phyloP scores from a whole-genome alignment of 2,888 invertebrate genomes.

The Caenorhabditis drosophilae region DNA sequence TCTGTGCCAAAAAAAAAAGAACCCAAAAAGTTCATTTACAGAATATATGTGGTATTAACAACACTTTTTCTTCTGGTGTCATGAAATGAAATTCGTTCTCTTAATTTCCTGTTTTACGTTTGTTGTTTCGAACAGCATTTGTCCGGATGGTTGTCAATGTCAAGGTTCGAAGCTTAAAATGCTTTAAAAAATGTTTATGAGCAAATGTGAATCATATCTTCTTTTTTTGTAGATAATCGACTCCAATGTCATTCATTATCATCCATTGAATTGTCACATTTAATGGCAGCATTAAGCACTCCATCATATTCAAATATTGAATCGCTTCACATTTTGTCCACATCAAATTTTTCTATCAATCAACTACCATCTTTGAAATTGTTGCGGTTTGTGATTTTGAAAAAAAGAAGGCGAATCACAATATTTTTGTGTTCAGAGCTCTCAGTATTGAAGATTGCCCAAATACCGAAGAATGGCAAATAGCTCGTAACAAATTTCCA shows the following conservation, averaged over 20 bases:
- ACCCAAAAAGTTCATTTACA: no score
- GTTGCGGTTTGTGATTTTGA: not conserved
- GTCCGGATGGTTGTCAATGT: constrained; percentile 6
- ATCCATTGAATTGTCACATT: not conserved
- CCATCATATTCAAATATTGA: constrained; percentile 1
- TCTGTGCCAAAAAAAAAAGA: no score
- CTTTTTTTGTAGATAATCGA: not conserved
- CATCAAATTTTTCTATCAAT: constrained; percentile 3
- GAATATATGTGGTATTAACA: no score
- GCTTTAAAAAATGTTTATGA: not conserved
- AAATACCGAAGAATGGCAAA: not conserved
- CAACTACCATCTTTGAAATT: constrained; percentile 2
- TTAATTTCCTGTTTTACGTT: no score
- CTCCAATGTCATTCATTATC: not conserved
- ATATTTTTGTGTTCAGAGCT: not conserved
- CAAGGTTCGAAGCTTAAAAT: not conserved
- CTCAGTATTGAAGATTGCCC: constrained; percentile 4
- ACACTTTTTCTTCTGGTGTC: no score
- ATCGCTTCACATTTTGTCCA: not conserved
- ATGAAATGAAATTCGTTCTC: no score
- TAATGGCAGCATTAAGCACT: not conserved
- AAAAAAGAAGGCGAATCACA: not conserved
- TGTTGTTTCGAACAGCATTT: no score
- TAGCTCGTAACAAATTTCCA: constrained; percentile 1
- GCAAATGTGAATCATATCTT: constrained; percentile 1